phyloP scores from a whole-genome alignment of 2,888 invertebrate species.

The Heliothis peltigera region DNA sequence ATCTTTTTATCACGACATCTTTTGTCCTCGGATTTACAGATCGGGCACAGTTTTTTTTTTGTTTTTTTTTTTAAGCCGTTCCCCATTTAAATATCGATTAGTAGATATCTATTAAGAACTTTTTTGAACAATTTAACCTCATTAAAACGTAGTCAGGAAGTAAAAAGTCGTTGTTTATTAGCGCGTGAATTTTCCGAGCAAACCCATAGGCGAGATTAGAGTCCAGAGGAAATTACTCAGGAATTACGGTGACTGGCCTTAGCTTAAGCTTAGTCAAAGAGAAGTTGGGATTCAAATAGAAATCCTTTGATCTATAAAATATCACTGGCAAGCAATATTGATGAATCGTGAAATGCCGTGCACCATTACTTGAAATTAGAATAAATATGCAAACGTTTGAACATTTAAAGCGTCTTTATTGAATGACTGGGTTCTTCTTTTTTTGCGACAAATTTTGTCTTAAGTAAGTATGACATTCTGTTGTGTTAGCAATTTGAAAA shows the following conservation, averaged over 20 bases:
- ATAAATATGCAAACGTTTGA: conserved; percentile 47
- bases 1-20: conserved; percentile 36
- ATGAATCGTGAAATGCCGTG: conserved; percentile 64
- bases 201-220: conserved; percentile 66
- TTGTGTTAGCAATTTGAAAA: no score
- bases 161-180: conserved; percentile 58
- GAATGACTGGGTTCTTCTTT: conserved; percentile 21
- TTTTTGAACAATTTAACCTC: conserved; percentile 49
- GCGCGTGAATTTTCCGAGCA: conserved; percentile 63
- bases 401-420: conserved; percentile 31
- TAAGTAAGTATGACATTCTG: no score
- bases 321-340: conserved; percentile 65
- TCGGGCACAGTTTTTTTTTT: conserved; percentile 10
- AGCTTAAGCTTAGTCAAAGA: conserved; percentile 73
- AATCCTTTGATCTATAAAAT: conserved; percentile 80
- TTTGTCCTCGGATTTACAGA: conserved; percentile 17
- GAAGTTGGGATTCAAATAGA: conserved; percentile 71
- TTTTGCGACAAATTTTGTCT: not conserved
- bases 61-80: conserved; percentile 22
- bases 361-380: conserved; percentile 51
- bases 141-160: conserved; percentile 53
- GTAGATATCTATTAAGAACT: conserved; percentile 15
- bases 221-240: conserved; percentile 75
- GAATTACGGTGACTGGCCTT: conserved; percentile 74
- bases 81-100: conserved; percentile 15